phyloP scores from a whole-genome alignment of 2,797 vertebrate species.

The Enteromius viviparus region DNA sequence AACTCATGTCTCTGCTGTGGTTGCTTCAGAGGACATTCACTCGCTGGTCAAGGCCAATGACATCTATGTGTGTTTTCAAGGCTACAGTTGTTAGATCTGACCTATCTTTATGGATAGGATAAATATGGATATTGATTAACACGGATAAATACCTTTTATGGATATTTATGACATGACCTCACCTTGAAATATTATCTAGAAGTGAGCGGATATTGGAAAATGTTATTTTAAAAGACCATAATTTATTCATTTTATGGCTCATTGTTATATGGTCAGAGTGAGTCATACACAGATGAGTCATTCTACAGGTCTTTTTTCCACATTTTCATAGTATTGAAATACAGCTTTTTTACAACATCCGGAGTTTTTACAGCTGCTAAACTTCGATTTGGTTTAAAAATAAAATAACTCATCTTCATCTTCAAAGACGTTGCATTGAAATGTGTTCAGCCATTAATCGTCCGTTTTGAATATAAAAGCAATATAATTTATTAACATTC shows the following conservation, averaged over 20 bases:
- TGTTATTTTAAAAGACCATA: constrained; percentile 6
- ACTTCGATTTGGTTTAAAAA: not conserved
- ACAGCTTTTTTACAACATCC: constrained; percentile 10
- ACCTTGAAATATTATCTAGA: constrained; percentile 55
- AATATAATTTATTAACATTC: not conserved
- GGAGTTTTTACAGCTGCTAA: not conserved
- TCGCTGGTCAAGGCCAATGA: constrained; percentile 35
- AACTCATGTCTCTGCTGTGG: not conserved
- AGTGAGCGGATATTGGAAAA: constrained; percentile 23
- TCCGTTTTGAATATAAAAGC: not conserved
- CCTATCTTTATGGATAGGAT: constrained; percentile 27
- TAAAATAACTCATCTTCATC: not conserved
- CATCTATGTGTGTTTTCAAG: constrained; percentile 33
- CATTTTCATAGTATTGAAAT: not conserved
- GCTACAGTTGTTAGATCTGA: constrained; percentile 16
- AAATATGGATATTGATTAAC: constrained; percentile 19
- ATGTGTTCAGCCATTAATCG: constrained; percentile 40
- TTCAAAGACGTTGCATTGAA: constrained; percentile 54
- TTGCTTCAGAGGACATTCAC: constrained; percentile 18
- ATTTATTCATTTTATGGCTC: not conserved
- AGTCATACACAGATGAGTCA: constrained; percentile 28
- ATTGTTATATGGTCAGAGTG: constrained; percentile 38
- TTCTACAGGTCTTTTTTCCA: not conserved
- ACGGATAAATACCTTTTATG: constrained; percentile 10
- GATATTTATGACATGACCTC: constrained; percentile 46